Evolutionary conservation across 2,797 vertebrate genomes (phyloP).

Genomic region (Pterois miles): DNA sequence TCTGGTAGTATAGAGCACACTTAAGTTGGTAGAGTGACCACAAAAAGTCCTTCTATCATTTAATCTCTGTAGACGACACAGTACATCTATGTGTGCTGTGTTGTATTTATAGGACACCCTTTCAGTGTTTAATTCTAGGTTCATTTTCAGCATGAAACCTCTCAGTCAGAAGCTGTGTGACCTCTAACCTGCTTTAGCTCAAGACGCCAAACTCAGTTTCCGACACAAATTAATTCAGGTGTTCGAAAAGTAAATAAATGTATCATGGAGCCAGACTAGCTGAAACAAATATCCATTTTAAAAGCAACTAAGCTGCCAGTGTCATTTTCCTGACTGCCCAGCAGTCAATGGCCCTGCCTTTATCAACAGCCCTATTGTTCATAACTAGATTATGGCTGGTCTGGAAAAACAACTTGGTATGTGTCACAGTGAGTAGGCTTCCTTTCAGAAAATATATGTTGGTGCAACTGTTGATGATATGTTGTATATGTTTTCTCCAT

Average conservation of each 20-base stretch:
- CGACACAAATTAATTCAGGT: neutral
- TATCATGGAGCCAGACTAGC: neutral
- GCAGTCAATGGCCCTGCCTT: neutral
- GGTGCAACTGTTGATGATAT: neutral
- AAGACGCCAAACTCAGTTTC: neutral
- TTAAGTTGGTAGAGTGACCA: neutral
- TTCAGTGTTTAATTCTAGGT: neutral
- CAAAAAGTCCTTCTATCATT: neutral
- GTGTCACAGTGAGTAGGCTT: neutral
- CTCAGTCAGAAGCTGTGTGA: neutral
- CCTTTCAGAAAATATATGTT: neutral
- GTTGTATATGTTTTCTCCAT: neutral
- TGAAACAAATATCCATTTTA: neutral
- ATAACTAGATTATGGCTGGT: slow-evolving; percentile 12
- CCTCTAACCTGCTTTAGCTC: neutral
- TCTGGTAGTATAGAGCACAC: neutral
- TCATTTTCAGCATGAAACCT: neutral
- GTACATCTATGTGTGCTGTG: neutral
- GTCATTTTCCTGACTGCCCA: neutral
- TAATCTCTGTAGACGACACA: neutral
- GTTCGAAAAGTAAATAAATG: neutral
- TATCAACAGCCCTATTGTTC: neutral
- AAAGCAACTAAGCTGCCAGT: neutral
- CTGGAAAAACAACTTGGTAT: neutral
- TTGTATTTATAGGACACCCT: neutral